Evolutionary conservation across 2,113 vertebrate genomes (phyloP).

Genomic region (Heptranchias perlo): DNA sequence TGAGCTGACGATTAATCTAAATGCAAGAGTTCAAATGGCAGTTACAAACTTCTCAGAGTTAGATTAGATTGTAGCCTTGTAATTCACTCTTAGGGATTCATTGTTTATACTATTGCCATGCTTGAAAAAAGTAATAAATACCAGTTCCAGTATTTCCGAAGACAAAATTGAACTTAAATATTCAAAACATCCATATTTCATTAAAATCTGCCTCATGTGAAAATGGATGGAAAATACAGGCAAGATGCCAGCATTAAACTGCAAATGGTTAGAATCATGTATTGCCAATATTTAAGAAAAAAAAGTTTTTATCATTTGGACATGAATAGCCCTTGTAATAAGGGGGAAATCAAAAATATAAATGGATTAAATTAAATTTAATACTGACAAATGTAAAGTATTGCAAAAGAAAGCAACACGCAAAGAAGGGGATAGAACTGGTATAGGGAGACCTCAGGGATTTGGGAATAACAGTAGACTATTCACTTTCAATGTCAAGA

Average conservation of each 20-base stretch:
- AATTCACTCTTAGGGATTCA: background rate
- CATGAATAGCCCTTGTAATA: background rate
- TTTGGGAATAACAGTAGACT: background rate
- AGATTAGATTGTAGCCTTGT: background rate
- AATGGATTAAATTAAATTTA: background rate
- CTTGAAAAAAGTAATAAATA: background rate
- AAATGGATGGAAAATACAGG: background rate
- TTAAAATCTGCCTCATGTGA: background rate
- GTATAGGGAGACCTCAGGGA: background rate
- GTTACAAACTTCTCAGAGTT: background rate
- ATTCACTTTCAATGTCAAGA: background rate
- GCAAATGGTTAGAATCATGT: background rate
- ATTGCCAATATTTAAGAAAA: background rate
- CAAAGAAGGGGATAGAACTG: background rate
- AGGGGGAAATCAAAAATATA: background rate
- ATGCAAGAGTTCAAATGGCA: background rate
- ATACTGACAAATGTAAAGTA: background rate
- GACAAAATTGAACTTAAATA: background rate
- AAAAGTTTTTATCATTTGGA: background rate
- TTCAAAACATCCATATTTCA: background rate
- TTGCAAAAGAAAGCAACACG: background rate
- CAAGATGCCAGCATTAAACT: background rate
- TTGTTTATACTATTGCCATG: background rate
- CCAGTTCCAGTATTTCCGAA: background rate
- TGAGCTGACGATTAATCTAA: background rate